These are phyloP conservation scores for Heteromyza rotundicornis DNA, from an alignment of 2,888 invertebrate species.

Conservation along the genomic window DNA sequence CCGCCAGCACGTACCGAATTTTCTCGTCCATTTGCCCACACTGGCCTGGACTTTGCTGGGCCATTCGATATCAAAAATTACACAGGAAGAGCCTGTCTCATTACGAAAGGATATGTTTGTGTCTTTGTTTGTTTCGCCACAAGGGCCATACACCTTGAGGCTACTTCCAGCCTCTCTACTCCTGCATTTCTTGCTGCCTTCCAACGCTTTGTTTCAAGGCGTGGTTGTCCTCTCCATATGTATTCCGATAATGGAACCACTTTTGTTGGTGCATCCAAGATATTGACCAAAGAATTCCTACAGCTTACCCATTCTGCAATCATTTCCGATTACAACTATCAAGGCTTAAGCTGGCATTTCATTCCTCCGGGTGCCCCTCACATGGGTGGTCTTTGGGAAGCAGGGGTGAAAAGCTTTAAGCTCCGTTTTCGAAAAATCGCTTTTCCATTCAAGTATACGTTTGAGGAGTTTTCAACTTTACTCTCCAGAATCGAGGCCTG, in stretches of 20 bases:
- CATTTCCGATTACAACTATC: not conserved
- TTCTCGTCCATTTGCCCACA: conserved; percentile 22
- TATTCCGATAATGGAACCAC: conserved; percentile 26
- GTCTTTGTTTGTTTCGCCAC: conserved; percentile 29
- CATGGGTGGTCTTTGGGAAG: conserved; percentile 10
- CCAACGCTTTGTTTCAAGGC: conserved; percentile 20
- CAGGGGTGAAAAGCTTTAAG: conserved; percentile 14
- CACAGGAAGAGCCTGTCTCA: conserved; percentile 18
- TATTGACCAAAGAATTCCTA: conserved; percentile 8
- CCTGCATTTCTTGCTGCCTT: conserved; percentile 30
- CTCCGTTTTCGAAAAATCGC: conserved; percentile 11
- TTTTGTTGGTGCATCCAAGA: conserved; percentile 12
- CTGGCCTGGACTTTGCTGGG: conserved; percentile 27
- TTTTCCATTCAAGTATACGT: conserved; percentile 9
- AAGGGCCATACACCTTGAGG: conserved; percentile 27
- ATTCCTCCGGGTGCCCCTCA: conserved; percentile 10
- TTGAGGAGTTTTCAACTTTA: conserved; percentile 20
- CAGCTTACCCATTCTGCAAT: not conserved
- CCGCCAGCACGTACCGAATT: not conserved
- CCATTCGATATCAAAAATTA: conserved; percentile 28
- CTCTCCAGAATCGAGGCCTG: conserved; percentile 16
- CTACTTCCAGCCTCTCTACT: conserved; percentile 19
- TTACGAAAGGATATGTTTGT: conserved; percentile 28
- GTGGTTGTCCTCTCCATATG: conserved; percentile 23
- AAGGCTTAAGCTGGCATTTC: not conserved